phyloP scores from a whole-genome alignment of 2,797 vertebrate species.

The Centropyge bicolor region DNA sequence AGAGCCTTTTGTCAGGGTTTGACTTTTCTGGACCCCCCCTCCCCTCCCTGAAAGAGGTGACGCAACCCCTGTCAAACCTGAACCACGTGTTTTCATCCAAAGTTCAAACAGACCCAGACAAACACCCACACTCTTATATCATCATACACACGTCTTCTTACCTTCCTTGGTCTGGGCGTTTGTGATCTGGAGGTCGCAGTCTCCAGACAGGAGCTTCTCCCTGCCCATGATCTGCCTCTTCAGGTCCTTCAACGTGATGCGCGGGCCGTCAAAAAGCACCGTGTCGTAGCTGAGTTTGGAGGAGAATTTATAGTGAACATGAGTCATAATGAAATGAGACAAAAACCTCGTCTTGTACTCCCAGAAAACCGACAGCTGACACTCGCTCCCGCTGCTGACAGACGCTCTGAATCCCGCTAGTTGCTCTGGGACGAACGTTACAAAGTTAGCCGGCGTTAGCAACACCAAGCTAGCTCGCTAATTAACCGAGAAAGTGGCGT shows the following conservation, averaged over 20 bases:
- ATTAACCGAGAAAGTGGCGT: constrained; percentile 56
- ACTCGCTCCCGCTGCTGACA: neutral
- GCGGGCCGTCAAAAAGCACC: constrained; percentile 94
- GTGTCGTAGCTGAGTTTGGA: constrained; percentile 98
- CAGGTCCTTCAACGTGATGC: constrained; percentile 94
- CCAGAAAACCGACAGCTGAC: neutral
- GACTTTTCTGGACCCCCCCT: constrained; percentile 61
- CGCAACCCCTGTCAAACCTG: constrained; percentile 62
- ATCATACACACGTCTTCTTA: constrained; percentile 57
- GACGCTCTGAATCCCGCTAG: neutral
- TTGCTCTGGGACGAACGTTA: constrained; percentile 33
- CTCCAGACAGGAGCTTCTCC: constrained; percentile 93
- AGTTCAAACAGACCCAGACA: constrained; percentile 28
- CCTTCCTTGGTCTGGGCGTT: constrained; percentile 98
- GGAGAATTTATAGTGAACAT: constrained; percentile 98
- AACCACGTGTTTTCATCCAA: constrained; percentile 70
- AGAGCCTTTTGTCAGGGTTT: constrained; percentile 45
- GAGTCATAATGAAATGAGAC: constrained; percentile 87
- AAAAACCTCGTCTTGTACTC: neutral
- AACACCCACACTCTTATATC: neutral
- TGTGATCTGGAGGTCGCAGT: constrained; percentile 97
- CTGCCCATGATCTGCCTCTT: constrained; percentile 97
- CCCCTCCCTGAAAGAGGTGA: constrained; percentile 50
- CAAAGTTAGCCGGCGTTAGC: constrained; percentile 69
- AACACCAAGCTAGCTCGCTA: constrained; percentile 51